phyloP scores from a whole-genome alignment of 2,113 vertebrate species.

The Barbus barbus region DNA sequence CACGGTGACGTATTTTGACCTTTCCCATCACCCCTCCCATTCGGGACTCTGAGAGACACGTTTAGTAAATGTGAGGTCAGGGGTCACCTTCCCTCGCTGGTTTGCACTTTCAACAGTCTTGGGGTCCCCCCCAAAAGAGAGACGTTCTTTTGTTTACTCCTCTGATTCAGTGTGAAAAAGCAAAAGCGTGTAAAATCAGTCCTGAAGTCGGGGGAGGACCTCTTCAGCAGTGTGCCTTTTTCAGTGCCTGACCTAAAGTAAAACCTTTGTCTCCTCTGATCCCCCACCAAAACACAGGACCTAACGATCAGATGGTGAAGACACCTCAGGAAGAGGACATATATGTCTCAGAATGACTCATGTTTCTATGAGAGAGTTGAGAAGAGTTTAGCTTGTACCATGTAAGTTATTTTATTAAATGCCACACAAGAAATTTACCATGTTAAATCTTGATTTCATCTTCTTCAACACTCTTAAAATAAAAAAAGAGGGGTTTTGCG shows the following conservation, averaged over 20 bases:
- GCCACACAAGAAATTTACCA: too few species aligned
- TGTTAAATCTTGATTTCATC: too few species aligned
- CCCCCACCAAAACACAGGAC: conserved; percentile 69
- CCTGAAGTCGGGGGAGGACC: conserved; percentile 73
- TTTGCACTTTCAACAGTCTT: conserved; percentile 67
- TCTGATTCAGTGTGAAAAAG: conserved; percentile 76
- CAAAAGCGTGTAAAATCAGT: conserved; percentile 79
- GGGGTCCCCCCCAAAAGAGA: conserved; percentile 57
- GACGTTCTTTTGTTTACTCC: conserved; percentile 71
- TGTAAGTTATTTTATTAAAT: too few species aligned
- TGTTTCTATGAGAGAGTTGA: too few species aligned
- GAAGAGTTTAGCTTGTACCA: too few species aligned
- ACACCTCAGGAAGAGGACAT: conserved; percentile 66
- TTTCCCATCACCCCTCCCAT: conserved; percentile 66
- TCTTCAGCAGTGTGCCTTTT: conserved; percentile 66
- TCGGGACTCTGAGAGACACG: conserved; percentile 54
- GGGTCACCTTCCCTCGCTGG: conserved; percentile 69
- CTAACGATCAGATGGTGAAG: conserved; percentile 60
- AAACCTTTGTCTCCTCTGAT: conserved; percentile 67
- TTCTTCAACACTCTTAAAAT: too few species aligned
- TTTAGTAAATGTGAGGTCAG: conserved; percentile 70
- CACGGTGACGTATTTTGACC: conserved; percentile 64
- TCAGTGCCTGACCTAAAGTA: conserved; percentile 66
- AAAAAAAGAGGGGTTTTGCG: too few species aligned
- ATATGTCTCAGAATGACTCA: conserved; percentile 1